Evolutionary conservation across 2,888 invertebrate species (phyloP).

Genomic region (Pyrrhosoma nymphula): DNA sequence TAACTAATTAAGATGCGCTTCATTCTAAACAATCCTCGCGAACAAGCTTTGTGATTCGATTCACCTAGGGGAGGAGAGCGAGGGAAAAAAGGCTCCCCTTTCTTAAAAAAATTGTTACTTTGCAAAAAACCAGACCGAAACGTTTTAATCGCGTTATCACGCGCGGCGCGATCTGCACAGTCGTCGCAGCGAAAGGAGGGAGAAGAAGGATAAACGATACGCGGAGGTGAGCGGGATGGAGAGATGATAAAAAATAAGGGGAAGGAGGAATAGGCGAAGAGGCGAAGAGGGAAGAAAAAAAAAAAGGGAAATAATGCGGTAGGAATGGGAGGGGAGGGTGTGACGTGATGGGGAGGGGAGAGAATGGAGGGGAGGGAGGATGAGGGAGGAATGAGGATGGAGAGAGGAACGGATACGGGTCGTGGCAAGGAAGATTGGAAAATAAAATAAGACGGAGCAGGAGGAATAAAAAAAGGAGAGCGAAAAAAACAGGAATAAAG

Average conservation of each 20-base stretch:
- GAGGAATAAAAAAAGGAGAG: background rate
- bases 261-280: background rate
- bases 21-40: no score
- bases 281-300: background rate
- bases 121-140: background rate
- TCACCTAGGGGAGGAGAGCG: no score
- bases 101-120: background rate
- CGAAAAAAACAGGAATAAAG: background rate
- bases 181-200: background rate
- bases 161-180: background rate
- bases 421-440: slow-evolving; percentile 24
- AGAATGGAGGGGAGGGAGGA: background rate
- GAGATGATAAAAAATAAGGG: no score
- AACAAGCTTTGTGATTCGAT: no score
- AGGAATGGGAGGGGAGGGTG: no score
- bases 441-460: slow-evolving; percentile 35
- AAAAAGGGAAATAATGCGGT: no score
- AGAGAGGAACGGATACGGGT: background rate
- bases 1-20: no score
- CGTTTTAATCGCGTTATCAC: background rate
- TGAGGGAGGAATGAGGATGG: background rate
- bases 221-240: background rate
- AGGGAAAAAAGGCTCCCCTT: no score
- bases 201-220: background rate
- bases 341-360: background rate